Percentiles rank a stretch among this genome's conserved stretches.
Conservation (phyloP, 2,888 invertebrate species). For the Scotopteryx bipunctaria region DNA sequence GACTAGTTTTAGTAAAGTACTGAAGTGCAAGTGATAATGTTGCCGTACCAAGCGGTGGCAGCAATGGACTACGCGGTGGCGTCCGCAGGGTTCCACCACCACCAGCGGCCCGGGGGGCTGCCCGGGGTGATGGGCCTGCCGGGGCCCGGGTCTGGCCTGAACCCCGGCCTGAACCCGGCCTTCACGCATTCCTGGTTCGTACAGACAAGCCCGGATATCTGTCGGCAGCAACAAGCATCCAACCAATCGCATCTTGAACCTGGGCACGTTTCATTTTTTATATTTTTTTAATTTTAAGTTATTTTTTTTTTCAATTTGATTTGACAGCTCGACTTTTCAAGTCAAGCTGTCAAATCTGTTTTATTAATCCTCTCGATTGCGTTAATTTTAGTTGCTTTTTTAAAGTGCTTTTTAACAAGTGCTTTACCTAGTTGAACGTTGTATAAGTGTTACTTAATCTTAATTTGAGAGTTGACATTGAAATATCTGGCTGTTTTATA, state of each 20-base stretch:
- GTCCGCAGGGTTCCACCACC: slow-evolving; percentile 78
- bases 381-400: slow-evolving; percentile 33
- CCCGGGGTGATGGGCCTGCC: slow-evolving; percentile 84
- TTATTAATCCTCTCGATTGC: slow-evolving; percentile 27
- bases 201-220: slow-evolving; percentile 94
- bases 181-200: slow-evolving; percentile 98
- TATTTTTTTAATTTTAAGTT: slow-evolving; percentile 74
- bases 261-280: slow-evolving; percentile 91
- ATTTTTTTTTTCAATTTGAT: slow-evolving; percentile 38
- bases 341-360: slow-evolving; percentile 37
- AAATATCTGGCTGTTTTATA: slow-evolving; percentile 38
- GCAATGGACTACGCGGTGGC: slow-evolving; percentile 92
- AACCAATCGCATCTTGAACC: slow-evolving; percentile 93
- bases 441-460: slow-evolving; percentile 36
- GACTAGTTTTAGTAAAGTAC: slow-evolving; percentile 44
- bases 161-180: slow-evolving; percentile 85
- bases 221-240: slow-evolving; percentile 91
- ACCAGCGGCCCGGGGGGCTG: slow-evolving; percentile 79
- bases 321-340: slow-evolving; percentile 46
- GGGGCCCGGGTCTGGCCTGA: slow-evolving; percentile 76
- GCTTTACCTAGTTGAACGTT: slow-evolving; percentile 48
- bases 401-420: slow-evolving; percentile 50
- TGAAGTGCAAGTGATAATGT: slow-evolving; percentile 82
- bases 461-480: slow-evolving; percentile 37
- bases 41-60: slow-evolving; percentile 94